phyloP scores from a whole-genome alignment of 2,888 invertebrate species.

The Parascotia fuliginaria region DNA sequence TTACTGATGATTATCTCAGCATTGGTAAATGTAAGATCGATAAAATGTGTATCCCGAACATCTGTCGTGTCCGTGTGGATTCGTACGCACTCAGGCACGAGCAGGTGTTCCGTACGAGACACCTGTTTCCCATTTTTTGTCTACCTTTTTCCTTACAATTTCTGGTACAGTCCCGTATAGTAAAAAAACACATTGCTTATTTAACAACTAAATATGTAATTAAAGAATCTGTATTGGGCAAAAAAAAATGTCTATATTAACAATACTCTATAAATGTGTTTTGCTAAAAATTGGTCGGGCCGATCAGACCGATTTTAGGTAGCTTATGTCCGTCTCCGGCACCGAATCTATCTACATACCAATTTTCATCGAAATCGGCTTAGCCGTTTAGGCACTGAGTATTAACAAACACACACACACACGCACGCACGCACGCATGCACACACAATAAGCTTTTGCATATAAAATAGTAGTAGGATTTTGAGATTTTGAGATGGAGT shows the following conservation, averaged over 20 bases:
- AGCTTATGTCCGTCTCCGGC: no score
- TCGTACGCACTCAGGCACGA: constrained; percentile 26
- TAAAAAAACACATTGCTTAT: constrained; percentile 37
- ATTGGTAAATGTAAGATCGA: constrained; percentile 39
- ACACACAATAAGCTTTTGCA: no score
- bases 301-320: no score
- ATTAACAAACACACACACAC: no score
- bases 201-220: constrained; percentile 11
- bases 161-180: constrained; percentile 36
- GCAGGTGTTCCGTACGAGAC: constrained; percentile 66
- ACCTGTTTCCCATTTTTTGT: constrained; percentile 78
- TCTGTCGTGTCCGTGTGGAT: constrained; percentile 60
- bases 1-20: constrained; percentile 19
- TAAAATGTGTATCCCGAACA: constrained; percentile 54
- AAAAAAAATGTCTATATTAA: no score
- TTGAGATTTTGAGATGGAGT: no score
- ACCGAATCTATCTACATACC: no score
- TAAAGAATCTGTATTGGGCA: constrained; percentile 10
- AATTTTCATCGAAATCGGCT: no score
- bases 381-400: no score
- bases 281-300: no score
- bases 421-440: no score
- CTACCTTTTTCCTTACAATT: constrained; percentile 47
- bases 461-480: constrained; percentile 3
- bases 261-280: no score